Conservation (phyloP, 2,888 invertebrate species). For the Anoncus sp. region DNA sequence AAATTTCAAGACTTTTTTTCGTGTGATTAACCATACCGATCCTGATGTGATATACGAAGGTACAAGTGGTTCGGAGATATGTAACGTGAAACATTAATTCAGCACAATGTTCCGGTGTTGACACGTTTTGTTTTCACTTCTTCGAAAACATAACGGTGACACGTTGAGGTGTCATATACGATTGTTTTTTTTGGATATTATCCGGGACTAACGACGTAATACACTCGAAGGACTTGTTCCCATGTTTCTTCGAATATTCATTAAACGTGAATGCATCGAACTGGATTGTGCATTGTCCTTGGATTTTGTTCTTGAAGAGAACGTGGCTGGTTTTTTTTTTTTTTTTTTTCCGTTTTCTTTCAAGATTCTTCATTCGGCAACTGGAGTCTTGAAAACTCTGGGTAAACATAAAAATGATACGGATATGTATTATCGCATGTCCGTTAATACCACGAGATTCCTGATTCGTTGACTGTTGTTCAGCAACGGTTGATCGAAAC, state of each 20-base stretch:
- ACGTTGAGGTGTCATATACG: not conserved
- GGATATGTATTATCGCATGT: not conserved
- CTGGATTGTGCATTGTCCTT: conserved; percentile 22
- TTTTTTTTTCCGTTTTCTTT: not conserved
- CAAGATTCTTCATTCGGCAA: not conserved
- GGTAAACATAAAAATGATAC: not conserved
- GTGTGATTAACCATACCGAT: conserved; percentile 24
- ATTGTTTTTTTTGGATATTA: conserved; percentile 6
- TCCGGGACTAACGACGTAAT: not conserved
- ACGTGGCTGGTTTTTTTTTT: not conserved
- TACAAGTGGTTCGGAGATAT: conserved; percentile 22
- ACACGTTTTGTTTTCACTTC: not conserved
- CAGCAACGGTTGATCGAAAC: not conserved
- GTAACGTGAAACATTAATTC: not conserved
- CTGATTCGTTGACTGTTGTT: not conserved
- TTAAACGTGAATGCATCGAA: conserved; percentile 13
- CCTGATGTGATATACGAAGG: conserved; percentile 31
- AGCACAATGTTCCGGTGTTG: conserved; percentile 31
- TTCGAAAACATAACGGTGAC: not conserved
- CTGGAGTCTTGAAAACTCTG: not conserved
- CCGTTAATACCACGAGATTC: not conserved
- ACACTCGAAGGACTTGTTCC: too few species aligned
- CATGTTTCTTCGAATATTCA: not conserved
- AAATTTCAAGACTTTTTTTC: conserved; percentile 23
- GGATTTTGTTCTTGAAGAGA: conserved; percentile 2